Evolutionary conservation across 2,888 invertebrate genomes (phyloP), one percentile per base, ranked within the genome.

Genomic region (Mythimna ferrago): DNA sequence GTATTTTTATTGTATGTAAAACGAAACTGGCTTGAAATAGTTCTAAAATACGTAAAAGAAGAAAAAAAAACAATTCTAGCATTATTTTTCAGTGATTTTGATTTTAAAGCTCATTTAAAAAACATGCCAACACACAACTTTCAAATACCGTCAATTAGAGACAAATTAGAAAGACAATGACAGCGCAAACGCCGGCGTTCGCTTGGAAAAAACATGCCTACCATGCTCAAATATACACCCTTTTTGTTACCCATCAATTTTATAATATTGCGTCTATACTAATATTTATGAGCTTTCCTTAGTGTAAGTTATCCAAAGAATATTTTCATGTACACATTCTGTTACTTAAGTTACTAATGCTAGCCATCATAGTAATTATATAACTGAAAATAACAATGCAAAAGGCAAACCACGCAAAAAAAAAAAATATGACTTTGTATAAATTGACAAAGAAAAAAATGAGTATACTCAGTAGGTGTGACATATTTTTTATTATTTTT

Each of bases 401-500:
- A 83, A 48, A 58, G 2, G 53, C 32, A 7, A 7, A 19, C 32
- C 32, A 9, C 3, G 21, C 54, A 32, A 21, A 38, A 60, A 21
- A 61, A 32, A 21, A 21, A 41, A 21, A 21, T 76, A 73, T 71
- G 51, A 73, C 71, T 75, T 71, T 71, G 66, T 72, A 56, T 69
- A 75, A 69, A 63, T 21, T 80, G 57, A 82, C 68, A 78, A 77
- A 80, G 68, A 65, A 71, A 80, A 72, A 79, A 71, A 80, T 69
- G 38, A 70, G 74, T 84, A 88, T 88, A 88, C 89, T 87, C 87
- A 87, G 71, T 84, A 86, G 65, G 77, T 82, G 81, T 87, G 82
- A 87, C 80, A 84, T 85, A 78, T 80, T 84, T 79, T 82, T 79
- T 77, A 78, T 76, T 70, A 60, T 73, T 82, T 75, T 9, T 83